Evolutionary conservation across 2,888 invertebrate species (phyloP).

Genomic region (Dastarcus helophoroides): DNA sequence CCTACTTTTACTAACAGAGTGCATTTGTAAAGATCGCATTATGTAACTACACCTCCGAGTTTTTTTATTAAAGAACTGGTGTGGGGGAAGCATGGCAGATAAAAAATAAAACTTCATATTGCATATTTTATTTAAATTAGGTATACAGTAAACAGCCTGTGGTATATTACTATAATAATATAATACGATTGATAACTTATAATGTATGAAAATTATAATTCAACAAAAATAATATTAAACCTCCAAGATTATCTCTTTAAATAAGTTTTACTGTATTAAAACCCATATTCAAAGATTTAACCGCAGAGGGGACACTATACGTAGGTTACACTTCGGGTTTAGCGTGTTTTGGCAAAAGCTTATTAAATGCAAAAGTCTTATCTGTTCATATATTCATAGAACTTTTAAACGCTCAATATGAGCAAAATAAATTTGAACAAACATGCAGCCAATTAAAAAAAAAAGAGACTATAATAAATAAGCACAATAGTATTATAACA

Average conservation of each 20-base stretch:
- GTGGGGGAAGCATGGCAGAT: too few species aligned
- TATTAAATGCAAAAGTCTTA: slow-evolving; percentile 11
- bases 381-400: slow-evolving; percentile 6
- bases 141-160: slow-evolving; percentile 14
- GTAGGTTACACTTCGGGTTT: slow-evolving; percentile 4
- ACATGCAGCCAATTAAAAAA: slow-evolving; percentile 8
- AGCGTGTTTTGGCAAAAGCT: slow-evolving; percentile 9
- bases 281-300: neutral
- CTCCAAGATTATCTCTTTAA: too few species aligned
- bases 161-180: slow-evolving; percentile 9
- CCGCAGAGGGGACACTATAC: slow-evolving; percentile 5
- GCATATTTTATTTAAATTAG: slow-evolving; percentile 13
- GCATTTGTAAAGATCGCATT: too few species aligned
- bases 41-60: too few species aligned
- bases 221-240: slow-evolving; percentile 8
- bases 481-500: too few species aligned
- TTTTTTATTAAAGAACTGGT: too few species aligned
- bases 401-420: slow-evolving; percentile 11
- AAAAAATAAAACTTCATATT: too few species aligned
- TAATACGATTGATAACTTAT: slow-evolving; percentile 11
- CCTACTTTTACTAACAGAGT: too few species aligned
- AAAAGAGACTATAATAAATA: neutral
- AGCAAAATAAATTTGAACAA: slow-evolving; percentile 10
- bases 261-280: neutral
- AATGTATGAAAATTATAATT: slow-evolving; percentile 7